Evolutionary conservation across 92 coral and sea anemone species (phyloP).

Genomic region (Epizoanthus ramosus): DNA sequence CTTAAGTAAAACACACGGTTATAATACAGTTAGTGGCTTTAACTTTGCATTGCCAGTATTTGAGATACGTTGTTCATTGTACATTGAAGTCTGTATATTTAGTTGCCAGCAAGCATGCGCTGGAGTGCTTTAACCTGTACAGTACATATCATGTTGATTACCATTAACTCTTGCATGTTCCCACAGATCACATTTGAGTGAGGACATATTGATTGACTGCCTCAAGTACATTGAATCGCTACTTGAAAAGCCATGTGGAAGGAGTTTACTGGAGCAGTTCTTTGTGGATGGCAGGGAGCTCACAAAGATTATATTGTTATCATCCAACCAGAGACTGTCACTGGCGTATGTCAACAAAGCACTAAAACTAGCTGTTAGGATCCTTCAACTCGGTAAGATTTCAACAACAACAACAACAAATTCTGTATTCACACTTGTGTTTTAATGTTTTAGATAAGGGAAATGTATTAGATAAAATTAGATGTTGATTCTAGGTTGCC

Average conservation of each 20-base stretch:
- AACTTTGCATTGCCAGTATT: too few relatives aligned
- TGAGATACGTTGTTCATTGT: neutral
- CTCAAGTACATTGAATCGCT: conserved; percentile 86
- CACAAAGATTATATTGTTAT: conserved; percentile 69
- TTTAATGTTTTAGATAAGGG: too few relatives aligned
- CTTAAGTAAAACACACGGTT: too few relatives aligned
- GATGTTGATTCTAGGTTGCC: too few relatives aligned
- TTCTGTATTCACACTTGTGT: too few relatives aligned
- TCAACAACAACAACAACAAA: neutral
- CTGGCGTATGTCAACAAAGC: conserved; percentile 93
- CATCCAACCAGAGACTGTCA: conserved; percentile 86
- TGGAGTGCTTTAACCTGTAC: neutral
- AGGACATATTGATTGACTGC: conserved; percentile 90
- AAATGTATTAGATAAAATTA: too few relatives aligned
- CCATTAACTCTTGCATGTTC: conserved; percentile 10
- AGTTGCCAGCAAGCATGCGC: neutral
- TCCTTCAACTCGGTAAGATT: conserved; percentile 85
- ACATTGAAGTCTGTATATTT: neutral
- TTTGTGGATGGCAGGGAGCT: conserved; percentile 84
- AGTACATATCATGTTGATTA: neutral
- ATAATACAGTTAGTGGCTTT: too few relatives aligned
- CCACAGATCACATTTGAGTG: conserved; percentile 78
- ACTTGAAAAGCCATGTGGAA: conserved; percentile 82
- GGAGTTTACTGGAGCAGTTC: conserved; percentile 70
- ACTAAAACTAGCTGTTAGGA: conserved; percentile 83